Evolutionary conservation across 2,113 vertebrate genomes (phyloP).

Genomic region (Lipotes vexillifer): DNA sequence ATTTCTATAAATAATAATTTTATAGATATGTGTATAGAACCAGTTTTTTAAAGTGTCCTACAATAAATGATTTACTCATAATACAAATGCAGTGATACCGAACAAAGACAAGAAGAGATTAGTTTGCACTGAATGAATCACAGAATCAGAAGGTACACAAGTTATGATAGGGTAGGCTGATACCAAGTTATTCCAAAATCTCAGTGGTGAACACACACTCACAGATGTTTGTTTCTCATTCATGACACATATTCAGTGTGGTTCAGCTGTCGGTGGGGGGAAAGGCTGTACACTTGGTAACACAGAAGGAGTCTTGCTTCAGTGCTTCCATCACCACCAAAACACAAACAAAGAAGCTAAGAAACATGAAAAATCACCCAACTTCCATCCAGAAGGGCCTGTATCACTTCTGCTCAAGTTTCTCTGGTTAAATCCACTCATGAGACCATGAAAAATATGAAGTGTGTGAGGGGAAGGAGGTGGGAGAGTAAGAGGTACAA

Average conservation of each 20-base stretch:
- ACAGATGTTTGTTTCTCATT: background rate
- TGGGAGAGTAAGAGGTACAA: rapidly evolving
- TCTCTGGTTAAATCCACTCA: background rate
- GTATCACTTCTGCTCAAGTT: background rate
- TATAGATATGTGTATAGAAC: rapidly evolving
- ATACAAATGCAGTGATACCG: background rate
- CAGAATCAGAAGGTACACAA: background rate
- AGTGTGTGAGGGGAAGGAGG: rapidly evolving
- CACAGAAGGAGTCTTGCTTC: background rate
- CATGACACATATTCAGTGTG: background rate
- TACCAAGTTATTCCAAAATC: background rate
- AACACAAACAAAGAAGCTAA: background rate
- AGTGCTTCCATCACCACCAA: background rate
- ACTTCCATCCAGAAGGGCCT: background rate
- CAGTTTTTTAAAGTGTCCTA: background rate
- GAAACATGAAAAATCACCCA: background rate
- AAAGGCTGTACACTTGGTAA: rapidly evolving
- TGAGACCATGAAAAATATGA: background rate
- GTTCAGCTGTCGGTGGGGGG: background rate
- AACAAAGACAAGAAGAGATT: background rate
- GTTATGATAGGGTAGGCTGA: background rate
- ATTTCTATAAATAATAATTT: background rate
- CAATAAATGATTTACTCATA: background rate
- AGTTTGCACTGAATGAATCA: background rate
- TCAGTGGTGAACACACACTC: background rate